phyloP scores from a whole-genome alignment of 2,888 invertebrate genomes.

The Phyllotreta cruciferae region DNA sequence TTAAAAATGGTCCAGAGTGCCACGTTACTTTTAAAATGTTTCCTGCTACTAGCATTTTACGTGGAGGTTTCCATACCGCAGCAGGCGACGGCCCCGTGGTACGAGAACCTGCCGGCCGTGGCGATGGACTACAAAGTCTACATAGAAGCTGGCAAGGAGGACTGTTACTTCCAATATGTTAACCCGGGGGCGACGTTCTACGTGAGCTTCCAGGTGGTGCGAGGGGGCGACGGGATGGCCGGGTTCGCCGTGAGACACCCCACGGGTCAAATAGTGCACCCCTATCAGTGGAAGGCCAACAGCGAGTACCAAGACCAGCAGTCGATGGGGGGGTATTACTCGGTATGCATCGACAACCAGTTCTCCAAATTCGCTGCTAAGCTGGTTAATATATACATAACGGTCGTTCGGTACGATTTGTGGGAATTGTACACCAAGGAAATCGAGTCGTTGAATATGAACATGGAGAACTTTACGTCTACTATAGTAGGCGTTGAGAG shows the following conservation, averaged over 20 bases:
- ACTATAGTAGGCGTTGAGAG: conserved; percentile 80
- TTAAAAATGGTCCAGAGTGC: conserved; percentile 45
- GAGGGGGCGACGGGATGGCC: conserved; percentile 94
- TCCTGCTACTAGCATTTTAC: conserved; percentile 36
- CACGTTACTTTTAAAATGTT: conserved; percentile 46
- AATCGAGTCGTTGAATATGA: conserved; percentile 83
- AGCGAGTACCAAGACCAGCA: conserved; percentile 88
- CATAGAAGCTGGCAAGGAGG: conserved; percentile 92
- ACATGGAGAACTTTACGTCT: conserved; percentile 87
- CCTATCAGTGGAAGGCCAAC: conserved; percentile 89
- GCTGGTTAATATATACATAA: conserved; percentile 87
- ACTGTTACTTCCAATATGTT: conserved; percentile 95
- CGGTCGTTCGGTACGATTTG: conserved; percentile 89
- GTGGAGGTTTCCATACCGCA: conserved; percentile 21
- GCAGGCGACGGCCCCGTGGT: conserved; percentile 72
- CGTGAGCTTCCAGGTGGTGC: conserved; percentile 91
- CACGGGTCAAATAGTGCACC: conserved; percentile 82
- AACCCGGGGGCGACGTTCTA: conserved; percentile 91
- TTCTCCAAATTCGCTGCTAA: conserved; percentile 91
- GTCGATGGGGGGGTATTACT: conserved; percentile 84
- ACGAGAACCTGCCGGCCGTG: conserved; percentile 87
- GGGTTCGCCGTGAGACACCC: conserved; percentile 91
- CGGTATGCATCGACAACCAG: conserved; percentile 91
- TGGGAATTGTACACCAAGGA: conserved; percentile 94
- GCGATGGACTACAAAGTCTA: conserved; percentile 97